These are phyloP conservation scores for Pangasius macronema DNA, from an alignment of 2,797 vertebrate species.

Conservation along the genomic window DNA sequence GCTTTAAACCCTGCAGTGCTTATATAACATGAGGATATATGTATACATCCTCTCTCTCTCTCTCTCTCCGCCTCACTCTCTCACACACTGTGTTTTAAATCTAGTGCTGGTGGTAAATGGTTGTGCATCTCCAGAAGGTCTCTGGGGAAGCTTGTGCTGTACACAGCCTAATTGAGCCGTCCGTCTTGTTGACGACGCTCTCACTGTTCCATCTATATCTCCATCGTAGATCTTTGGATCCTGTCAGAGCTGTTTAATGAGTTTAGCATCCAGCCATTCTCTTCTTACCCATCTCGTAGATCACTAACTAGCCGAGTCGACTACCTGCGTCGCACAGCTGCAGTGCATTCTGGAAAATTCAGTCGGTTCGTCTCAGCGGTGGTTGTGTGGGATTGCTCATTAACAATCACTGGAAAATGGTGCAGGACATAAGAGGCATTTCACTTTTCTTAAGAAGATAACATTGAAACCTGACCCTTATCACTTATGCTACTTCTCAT, in stretches of 20 bases:
- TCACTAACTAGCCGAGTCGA: background rate
- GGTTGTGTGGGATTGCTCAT: background rate
- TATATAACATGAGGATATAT: slow-evolving; percentile 20
- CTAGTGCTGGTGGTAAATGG: background rate
- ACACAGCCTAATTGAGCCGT: slow-evolving; percentile 14
- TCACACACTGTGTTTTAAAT: background rate
- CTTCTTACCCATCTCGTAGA: background rate
- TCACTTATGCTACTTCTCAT: background rate
- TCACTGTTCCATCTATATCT: background rate
- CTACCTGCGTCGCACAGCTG: background rate
- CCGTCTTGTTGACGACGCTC: slow-evolving; percentile 10
- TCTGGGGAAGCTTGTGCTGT: background rate
- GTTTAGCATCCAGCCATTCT: background rate
- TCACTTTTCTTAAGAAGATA: background rate
- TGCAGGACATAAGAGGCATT: background rate
- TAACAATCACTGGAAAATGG: background rate
- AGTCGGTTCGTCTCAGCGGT: background rate
- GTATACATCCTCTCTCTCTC: background rate
- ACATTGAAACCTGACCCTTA: background rate
- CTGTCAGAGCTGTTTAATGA: slow-evolving; percentile 17
- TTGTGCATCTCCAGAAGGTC: slow-evolving; percentile 12
- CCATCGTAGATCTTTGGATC: background rate
- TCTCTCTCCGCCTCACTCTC: background rate
- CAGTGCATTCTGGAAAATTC: background rate
- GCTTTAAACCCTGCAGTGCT: slow-evolving; percentile 17